Conservation (phyloP, 2,113 vertebrate species). For the Pongo abelii region DNA sequence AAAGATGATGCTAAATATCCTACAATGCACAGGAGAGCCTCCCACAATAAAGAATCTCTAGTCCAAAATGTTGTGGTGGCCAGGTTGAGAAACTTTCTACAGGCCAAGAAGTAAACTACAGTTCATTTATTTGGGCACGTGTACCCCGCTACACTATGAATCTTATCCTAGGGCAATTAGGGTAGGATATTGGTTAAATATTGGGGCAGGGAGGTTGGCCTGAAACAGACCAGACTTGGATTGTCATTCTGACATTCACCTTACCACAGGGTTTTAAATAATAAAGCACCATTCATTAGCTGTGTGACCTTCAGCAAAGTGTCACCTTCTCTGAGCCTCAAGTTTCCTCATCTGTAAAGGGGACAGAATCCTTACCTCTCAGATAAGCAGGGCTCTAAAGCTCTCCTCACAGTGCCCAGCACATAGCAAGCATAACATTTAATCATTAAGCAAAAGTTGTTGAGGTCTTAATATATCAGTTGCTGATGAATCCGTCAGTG, state of each 20-base stretch:
- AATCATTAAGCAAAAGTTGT: neutral
- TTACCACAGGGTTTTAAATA: neutral
- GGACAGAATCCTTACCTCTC: neutral
- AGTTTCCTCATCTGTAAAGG: neutral
- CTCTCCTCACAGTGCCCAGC: neutral
- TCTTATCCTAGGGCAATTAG: neutral
- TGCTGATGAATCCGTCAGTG: neutral
- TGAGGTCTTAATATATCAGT: neutral
- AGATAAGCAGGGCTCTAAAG: neutral
- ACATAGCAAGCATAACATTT: neutral
- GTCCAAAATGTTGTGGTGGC: neutral
- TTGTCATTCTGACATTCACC: neutral
- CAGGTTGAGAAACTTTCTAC: neutral
- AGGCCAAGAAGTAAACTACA: neutral
- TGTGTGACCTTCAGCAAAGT: neutral
- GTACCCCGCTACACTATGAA: neutral
- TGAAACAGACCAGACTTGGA: neutral
- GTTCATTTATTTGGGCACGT: neutral
- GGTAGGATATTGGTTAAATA: neutral
- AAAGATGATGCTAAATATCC: neutral
- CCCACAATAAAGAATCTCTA: neutral
- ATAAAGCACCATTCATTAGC: neutral
- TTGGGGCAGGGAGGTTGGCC: too few relatives aligned
- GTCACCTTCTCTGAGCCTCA: constrained; percentile 14
- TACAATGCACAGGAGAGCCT: neutral